These are phyloP conservation scores for Enteromius argenteus DNA, from an alignment of 2,797 vertebrate genomes.

Conservation along the genomic window DNA sequence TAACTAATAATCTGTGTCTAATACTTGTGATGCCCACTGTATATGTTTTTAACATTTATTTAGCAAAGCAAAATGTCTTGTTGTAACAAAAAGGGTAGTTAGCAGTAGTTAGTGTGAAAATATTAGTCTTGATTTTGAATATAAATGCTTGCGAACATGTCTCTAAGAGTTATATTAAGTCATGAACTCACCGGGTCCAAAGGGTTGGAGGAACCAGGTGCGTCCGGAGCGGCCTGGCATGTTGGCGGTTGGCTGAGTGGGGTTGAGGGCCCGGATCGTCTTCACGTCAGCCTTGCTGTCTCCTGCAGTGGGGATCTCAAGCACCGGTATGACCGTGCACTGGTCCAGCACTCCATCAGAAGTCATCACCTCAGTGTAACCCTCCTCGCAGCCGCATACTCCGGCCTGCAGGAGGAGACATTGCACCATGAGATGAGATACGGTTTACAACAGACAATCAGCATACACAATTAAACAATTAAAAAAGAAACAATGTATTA, in stretches of 20 bases:
- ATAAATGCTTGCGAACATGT: neutral
- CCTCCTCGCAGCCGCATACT: slow-evolving; percentile 91
- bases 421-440: neutral
- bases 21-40: neutral
- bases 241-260: slow-evolving; percentile 85
- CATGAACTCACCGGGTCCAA: slow-evolving; percentile 87
- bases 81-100: neutral
- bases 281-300: slow-evolving; percentile 92
- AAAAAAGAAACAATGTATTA: neutral
- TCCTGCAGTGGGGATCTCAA: slow-evolving; percentile 91
- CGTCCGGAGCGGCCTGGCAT: slow-evolving; percentile 84
- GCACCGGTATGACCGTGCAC: slow-evolving; percentile 93
- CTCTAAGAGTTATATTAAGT: neutral
- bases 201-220: slow-evolving; percentile 97
- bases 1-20: neutral
- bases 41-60: neutral
- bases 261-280: slow-evolving; percentile 92
- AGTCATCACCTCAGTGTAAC: slow-evolving; percentile 95
- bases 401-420: slow-evolving; percentile 78
- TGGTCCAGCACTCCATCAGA: slow-evolving; percentile 91
- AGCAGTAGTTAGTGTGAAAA: slow-evolving; percentile 9
- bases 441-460: neutral
- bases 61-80: neutral
- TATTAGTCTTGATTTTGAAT: neutral
- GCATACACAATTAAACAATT: neutral